Evolutionary conservation across 2,888 invertebrate genomes (phyloP).

Genomic region (Onthophagus sagittarius): DNA sequence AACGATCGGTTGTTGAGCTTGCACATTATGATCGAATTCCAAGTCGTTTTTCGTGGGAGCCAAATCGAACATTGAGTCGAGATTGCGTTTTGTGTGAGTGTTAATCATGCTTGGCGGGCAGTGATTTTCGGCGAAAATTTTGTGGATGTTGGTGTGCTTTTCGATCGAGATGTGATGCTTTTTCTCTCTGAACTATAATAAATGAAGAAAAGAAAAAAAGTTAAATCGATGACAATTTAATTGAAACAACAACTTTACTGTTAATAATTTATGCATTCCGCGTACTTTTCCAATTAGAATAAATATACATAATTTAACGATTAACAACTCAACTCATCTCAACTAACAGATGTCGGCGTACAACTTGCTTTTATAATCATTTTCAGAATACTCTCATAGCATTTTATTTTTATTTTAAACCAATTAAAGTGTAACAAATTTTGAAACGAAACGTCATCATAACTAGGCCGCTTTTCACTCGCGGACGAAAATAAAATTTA

Average conservation of each 20-base stretch:
- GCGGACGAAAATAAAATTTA: not conserved
- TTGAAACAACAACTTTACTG: not conserved
- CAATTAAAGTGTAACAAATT: not conserved
- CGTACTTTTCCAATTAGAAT: not conserved
- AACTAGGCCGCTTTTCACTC: not conserved
- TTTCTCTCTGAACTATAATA: constrained; percentile 59
- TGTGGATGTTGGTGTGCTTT: constrained; percentile 49
- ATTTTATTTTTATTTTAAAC: not conserved
- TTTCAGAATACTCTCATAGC: not conserved
- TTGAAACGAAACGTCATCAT: not conserved
- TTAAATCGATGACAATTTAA: not conserved
- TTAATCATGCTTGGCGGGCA: constrained; percentile 44
- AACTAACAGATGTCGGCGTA: not conserved
- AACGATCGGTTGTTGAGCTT: constrained; percentile 42
- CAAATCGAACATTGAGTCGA: constrained; percentile 34
- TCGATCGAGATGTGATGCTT: constrained; percentile 57
- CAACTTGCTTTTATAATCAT: not conserved
- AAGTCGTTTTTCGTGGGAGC: constrained; percentile 42
- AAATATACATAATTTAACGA: not conserved
- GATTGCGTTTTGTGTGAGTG: constrained; percentile 42
- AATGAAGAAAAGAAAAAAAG: constrained; percentile 32
- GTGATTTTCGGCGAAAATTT: constrained; percentile 51
- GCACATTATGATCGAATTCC: constrained; percentile 44
- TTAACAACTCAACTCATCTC: not conserved
- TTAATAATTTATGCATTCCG: not conserved